Evolutionary conservation across 2,888 invertebrate species (phyloP), one percentile per base, ranked within the genome.

Genomic region (Nomada fabriciana): DNA sequence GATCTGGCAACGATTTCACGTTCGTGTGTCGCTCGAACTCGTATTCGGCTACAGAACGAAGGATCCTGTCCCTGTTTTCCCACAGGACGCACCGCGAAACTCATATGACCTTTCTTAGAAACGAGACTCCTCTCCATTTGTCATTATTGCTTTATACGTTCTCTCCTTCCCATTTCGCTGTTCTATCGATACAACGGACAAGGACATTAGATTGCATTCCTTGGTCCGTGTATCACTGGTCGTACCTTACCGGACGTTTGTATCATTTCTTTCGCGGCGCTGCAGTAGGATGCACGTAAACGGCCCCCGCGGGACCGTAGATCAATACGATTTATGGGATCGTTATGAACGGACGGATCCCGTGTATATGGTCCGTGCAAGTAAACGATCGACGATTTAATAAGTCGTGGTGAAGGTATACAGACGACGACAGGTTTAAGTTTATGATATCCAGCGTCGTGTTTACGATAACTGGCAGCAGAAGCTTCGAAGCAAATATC

Each of bases 1-100:
- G 71, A 79, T 85, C 76, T 71, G 69, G 63, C 74, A 75, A 73
- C 67, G 42, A 78, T 78, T 80, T 86, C 61, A 76, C 53, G 60
- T 60, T 72, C 75, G 68, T 29, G 23, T 53, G 36, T 36, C 18
- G 50, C 23, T 42, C 36, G 25, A 36, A 29, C 53, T 20, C 25
- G 50, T 64, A 80, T 80, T 80, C 65, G 71, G 55, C 25, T 55
- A 71, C 25, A 47, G 55, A 60, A 52, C 55, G 65, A 2, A 65
- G 36, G 43, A 43, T n/a, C 29, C n/a, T 20, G 63, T 60, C 23
- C n/a, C 36, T 20, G 23, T 47, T 57, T 50, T 57, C 23, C 52
- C 47, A 36, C 42, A 61, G 53, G n/a, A 77, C 23, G 65, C 18
- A 29, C 47, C 47, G 23, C 55, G 25, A 25, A 61, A 67, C 20